A percentile compares a stretch with the other conserved stretches of the same genome.
Evolutionary conservation across 2,888 invertebrate genomes (phyloP).

Genomic region (Cantharis flavilabris): DNA sequence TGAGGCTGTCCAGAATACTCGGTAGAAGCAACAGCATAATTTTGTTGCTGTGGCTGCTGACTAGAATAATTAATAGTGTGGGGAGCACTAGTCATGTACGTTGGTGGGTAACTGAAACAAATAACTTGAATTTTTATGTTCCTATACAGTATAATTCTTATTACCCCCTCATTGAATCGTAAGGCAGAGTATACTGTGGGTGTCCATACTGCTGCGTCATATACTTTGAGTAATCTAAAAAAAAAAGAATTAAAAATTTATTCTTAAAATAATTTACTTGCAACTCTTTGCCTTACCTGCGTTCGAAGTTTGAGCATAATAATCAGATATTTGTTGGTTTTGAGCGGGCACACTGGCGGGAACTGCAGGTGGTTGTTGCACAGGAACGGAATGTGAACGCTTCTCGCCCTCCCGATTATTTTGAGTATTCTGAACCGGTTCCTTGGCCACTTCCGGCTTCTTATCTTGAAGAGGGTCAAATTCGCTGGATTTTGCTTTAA

Average conservation of each 20-base stretch:
- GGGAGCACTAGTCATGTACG: constrained; percentile 46
- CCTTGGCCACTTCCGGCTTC: constrained; percentile 18
- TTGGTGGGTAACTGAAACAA: constrained; percentile 32
- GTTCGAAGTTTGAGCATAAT: constrained; percentile 46
- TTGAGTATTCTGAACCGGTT: constrained; percentile 3
- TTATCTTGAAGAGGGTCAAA: constrained; percentile 63
- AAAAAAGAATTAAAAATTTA: background rate
- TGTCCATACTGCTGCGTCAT: background rate
- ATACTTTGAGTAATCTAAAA: constrained; percentile 9
- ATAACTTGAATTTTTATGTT: background rate
- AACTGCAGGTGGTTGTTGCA: constrained; percentile 40
- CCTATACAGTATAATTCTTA: background rate
- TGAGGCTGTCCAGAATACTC: constrained; percentile 39
- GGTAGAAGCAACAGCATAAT: constrained; percentile 32
- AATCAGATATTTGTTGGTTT: constrained; percentile 45
- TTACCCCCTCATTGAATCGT: constrained; percentile 6
- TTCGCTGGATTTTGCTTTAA: constrained; percentile 59
- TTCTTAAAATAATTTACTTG: too few relatives aligned
- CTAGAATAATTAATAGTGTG: constrained; percentile 43
- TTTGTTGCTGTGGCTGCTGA: constrained; percentile 43
- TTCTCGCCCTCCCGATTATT: constrained; percentile 35
- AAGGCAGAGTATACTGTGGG: constrained; percentile 8
- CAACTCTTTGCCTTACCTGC: constrained; percentile 21
- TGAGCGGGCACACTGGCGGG: constrained; percentile 35
- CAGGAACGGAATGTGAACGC: constrained; percentile 46